These are phyloP conservation scores for Sebastes vulpes DNA, from an alignment of 2,797 vertebrate species.

Conservation along the genomic window DNA sequence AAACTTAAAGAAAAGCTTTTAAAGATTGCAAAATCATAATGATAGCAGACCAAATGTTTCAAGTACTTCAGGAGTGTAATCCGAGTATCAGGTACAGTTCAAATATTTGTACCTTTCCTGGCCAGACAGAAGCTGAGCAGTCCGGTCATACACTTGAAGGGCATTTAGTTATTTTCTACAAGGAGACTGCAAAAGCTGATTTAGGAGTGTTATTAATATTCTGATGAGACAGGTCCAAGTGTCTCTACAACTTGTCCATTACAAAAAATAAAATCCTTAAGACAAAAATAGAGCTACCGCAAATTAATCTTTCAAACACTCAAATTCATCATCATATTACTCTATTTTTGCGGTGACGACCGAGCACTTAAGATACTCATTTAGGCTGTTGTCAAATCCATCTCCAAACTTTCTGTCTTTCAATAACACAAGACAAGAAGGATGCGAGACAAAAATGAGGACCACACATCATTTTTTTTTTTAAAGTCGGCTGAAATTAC, in stretches of 20 bases:
- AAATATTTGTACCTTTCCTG: background rate
- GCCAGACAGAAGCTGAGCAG: background rate
- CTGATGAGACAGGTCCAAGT: constrained; percentile 20
- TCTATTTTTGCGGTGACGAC: background rate
- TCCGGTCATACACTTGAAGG: background rate
- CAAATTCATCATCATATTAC: background rate
- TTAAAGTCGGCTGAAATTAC: constrained; percentile 26
- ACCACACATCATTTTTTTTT: background rate
- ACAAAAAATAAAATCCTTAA: background rate
- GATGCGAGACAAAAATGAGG: constrained; percentile 1
- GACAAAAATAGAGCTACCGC: constrained; percentile 7
- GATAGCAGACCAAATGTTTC: background rate
- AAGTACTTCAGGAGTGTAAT: background rate
- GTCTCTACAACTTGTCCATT: constrained; percentile 8
- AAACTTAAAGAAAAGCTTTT: too few relatives aligned
- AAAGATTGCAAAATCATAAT: too few relatives aligned
- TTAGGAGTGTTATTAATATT: constrained; percentile 37
- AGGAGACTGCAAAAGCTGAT: constrained; percentile 1
- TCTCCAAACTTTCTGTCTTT: constrained; percentile 4
- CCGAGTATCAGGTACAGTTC: background rate
- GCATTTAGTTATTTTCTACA: constrained; percentile 12
- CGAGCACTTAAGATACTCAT: background rate
- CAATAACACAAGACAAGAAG: constrained; percentile 2
- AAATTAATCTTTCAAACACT: constrained; percentile 21
- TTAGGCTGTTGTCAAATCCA: background rate